Evolutionary conservation across 2,888 invertebrate species (phyloP).

Genomic region (Volucella inanis): DNA sequence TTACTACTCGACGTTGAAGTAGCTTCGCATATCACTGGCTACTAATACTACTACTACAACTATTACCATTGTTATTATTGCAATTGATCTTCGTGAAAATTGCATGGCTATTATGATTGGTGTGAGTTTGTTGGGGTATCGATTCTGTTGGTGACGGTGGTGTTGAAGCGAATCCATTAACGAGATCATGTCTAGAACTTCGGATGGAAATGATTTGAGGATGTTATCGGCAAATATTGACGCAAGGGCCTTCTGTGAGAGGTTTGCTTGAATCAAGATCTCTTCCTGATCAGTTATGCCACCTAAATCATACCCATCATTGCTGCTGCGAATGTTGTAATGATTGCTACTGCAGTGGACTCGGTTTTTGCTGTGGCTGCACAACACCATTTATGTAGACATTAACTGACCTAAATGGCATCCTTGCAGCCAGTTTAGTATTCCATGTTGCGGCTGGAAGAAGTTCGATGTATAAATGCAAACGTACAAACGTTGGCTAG

Average conservation of each 20-base stretch:
- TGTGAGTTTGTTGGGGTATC: constrained; percentile 67
- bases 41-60: constrained; percentile 69
- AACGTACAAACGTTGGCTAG: no score
- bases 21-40: constrained; percentile 81
- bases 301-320: no score
- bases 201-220: constrained; percentile 91
- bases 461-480: no score
- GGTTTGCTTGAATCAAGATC: constrained; percentile 85
- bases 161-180: constrained; percentile 69
- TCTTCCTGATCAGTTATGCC: constrained; percentile 87
- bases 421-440: no score
- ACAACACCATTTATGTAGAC: no score
- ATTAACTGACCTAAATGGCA: no score
- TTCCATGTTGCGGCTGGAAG: no score
- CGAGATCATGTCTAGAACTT: constrained; percentile 84
- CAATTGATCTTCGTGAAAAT: constrained; percentile 69
- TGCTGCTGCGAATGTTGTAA: no score
- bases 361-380: no score
- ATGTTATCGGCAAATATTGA: constrained; percentile 94
- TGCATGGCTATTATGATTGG: constrained; percentile 72
- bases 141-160: constrained; percentile 66
- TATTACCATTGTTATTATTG: constrained; percentile 72
- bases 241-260: constrained; percentile 89
- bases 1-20: constrained; percentile 79
- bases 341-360: no score